A percentile compares a stretch with the other conserved stretches of the same genome.
phyloP scores from a whole-genome alignment of 2,888 invertebrate species.

The Catonia carolina region DNA sequence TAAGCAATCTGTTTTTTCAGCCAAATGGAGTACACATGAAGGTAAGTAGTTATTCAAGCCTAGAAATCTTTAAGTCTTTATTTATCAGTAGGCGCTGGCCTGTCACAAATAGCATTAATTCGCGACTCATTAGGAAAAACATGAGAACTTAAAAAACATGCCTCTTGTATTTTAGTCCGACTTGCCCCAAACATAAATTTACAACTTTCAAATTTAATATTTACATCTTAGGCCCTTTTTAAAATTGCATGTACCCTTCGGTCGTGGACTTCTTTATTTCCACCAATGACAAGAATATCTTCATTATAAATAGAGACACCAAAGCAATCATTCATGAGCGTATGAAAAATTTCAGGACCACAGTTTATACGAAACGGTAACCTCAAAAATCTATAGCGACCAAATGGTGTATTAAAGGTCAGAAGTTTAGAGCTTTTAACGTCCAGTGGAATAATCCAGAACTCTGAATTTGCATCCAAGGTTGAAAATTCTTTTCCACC shows the following conservation, averaged over 20 bases:
- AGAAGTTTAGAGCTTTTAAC: conserved; percentile 3
- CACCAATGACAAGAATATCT: background rate
- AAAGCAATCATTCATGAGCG: conserved; percentile 36
- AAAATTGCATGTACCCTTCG: background rate
- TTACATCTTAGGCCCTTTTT: background rate
- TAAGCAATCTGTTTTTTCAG: background rate
- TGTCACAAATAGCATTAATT: background rate
- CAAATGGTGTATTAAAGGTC: conserved; percentile 21
- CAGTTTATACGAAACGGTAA: conserved; percentile 38
- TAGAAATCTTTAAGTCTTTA: background rate
- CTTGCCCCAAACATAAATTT: background rate
- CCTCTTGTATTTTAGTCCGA: conserved; percentile 29
- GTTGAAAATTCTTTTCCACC: conserved; percentile 17
- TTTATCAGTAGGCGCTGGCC: background rate
- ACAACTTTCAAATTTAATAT: background rate
- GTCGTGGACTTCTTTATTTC: background rate
- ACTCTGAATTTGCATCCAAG: conserved; percentile 17
- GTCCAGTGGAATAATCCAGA: conserved; percentile 20
- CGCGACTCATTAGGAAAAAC: background rate
- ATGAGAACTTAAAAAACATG: background rate
- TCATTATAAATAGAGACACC: conserved; percentile 26
- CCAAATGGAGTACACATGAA: background rate
- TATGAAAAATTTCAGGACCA: conserved; percentile 39
- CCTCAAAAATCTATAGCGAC: conserved; percentile 35
- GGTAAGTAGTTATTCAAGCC: background rate